These are phyloP conservation scores for Cyrtorhinus lividipennis DNA, from an alignment of 1,140 invertebrate species.

Conservation along the genomic window DNA sequence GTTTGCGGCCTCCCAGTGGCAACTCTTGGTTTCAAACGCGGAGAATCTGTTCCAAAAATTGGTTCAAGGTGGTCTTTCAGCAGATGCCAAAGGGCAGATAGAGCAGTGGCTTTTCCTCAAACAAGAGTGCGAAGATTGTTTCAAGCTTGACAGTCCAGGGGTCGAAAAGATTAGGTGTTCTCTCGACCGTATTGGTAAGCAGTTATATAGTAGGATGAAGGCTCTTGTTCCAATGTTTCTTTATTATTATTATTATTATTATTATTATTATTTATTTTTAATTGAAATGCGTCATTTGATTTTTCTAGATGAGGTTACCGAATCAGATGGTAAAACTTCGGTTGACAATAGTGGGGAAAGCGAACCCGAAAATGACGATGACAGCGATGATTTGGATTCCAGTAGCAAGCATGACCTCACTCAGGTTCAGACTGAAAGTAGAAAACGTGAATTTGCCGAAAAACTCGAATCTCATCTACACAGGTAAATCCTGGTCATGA, in stretches of 20 bases:
- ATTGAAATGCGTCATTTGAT: no score
- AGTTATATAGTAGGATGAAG: not conserved
- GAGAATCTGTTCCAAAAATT: slow-evolving; percentile 64
- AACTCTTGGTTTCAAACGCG: slow-evolving; percentile 65
- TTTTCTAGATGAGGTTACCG: slow-evolving; percentile 38
- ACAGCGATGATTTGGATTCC: not conserved
- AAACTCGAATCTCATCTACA: not conserved
- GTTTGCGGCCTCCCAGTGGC: slow-evolving; percentile 66
- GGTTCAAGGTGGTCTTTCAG: slow-evolving; percentile 41
- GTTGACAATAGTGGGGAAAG: slow-evolving; percentile 26
- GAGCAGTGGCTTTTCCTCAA: slow-evolving; percentile 70
- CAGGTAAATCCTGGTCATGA: no score
- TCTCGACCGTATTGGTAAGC: slow-evolving; percentile 39
- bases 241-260: no score
- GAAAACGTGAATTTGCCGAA: not conserved
- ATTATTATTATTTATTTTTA: no score
- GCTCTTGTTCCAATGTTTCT: no score
- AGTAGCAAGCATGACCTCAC: not conserved
- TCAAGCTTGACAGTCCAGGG: slow-evolving; percentile 36
- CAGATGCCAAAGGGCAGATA: slow-evolving; percentile 58
- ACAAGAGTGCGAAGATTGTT: slow-evolving; percentile 69
- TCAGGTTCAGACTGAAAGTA: not conserved
- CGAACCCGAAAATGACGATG: slow-evolving; percentile 24
- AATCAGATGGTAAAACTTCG: slow-evolving; percentile 34
- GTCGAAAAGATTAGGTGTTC: slow-evolving; percentile 39